Evolutionary conservation across 2,113 vertebrate species (phyloP), one percentile per base, ranked within the genome.

Genomic region (Rhinopithecus roxellana): DNA sequence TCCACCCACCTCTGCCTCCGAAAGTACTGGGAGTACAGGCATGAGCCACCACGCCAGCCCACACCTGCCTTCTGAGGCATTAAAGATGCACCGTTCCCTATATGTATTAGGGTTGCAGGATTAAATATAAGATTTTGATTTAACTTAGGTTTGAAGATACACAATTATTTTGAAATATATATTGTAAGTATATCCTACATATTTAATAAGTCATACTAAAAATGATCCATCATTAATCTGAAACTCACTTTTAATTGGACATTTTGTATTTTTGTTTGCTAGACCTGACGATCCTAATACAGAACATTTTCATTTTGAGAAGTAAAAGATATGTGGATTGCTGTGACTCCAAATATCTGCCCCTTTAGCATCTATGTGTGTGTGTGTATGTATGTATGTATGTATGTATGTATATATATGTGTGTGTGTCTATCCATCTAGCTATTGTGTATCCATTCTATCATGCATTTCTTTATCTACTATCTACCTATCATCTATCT

Each of bases 41-140:
- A 32, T 32, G 61, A 64, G 61, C 30, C 57, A 64, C 27, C 61
- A 5, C 2, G 27, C 11, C 11, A 11, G 25, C 59, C 59, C 59
- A 61, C 59, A 61, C 10, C 35, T 35, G 50, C 25, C 43, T 16
- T 43, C 48, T 6, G 5, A 30, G 18, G 12, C 61, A 35, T 3
- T 6, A 7, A 30, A 4, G 25, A 23, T 3, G 4, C 25, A 23
- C 8, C 6, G 0, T 43, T 40, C 59, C 17, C 45, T 8, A 2
- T 12, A 22, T 0, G 4, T 2, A 16, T 25, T 32, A 14, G 5
- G 17, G 0, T 35, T 91, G 32, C 27, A 13, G 2, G 0, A 43
- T 35, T 70, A 52, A 43, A 52, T 40, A 1, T 38, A 70, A 79
- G 78, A 91, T n/a, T 27, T 72, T 8, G 8, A 13, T 35, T 17